phyloP scores from a whole-genome alignment of 2,888 invertebrate genomes.

The Sclerodermus sp. region DNA sequence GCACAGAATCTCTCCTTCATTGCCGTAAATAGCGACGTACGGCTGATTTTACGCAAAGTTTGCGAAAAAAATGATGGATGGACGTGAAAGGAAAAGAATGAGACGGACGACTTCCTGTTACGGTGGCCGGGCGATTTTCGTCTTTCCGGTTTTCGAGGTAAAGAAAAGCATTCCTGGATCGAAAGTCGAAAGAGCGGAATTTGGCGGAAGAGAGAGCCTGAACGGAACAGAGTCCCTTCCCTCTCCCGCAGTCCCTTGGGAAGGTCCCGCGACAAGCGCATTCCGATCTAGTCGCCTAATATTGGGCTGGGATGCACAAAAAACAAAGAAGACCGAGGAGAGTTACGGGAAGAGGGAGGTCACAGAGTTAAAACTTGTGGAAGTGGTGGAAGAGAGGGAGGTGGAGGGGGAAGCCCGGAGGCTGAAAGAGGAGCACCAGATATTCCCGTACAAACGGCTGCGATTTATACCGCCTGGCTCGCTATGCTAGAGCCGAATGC shows the following conservation, averaged over 20 bases:
- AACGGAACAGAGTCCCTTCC: not conserved
- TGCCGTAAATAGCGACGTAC: too few species aligned
- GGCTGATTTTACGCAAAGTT: too few species aligned
- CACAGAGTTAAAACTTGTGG: not conserved
- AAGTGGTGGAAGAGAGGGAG: slow-evolving; percentile 5
- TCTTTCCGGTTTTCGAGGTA: too few species aligned
- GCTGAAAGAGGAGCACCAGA: slow-evolving; percentile 22
- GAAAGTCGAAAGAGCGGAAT: not conserved
- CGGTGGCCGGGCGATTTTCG: too few species aligned
- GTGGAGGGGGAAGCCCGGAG: slow-evolving; percentile 9
- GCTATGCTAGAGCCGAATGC: slow-evolving; percentile 29
- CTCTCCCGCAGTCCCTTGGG: too few species aligned
- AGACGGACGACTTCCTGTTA: too few species aligned
- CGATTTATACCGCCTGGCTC: slow-evolving; percentile 26
- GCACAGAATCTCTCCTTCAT: too few species aligned
- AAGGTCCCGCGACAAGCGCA: slow-evolving; percentile 31
- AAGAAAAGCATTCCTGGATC: too few species aligned
- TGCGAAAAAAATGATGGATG: too few species aligned
- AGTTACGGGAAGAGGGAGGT: too few species aligned
- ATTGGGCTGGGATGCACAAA: slow-evolving; percentile 6
- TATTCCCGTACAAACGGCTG: slow-evolving; percentile 34
- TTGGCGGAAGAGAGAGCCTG: not conserved
- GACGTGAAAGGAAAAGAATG: too few species aligned
- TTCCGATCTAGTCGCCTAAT: slow-evolving; percentile 35
- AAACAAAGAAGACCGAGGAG: slow-evolving; percentile 5